Conservation (phyloP, 2,113 vertebrate species). For the Salminus brasiliensis region DNA sequence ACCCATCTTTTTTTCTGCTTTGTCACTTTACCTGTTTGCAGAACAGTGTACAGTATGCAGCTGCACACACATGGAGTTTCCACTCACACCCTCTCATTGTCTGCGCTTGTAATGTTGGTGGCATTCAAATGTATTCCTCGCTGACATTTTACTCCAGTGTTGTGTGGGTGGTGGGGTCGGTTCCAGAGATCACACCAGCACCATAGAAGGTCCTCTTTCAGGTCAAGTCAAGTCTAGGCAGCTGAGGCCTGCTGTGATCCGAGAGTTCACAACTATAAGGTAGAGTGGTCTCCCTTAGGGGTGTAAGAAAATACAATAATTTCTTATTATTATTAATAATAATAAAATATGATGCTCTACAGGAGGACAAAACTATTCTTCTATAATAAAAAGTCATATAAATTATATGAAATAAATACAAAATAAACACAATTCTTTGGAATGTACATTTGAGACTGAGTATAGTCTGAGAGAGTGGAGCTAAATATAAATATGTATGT, state of each 20-base stretch:
- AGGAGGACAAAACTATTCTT: too few relatives aligned
- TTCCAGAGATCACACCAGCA: conserved; percentile 9
- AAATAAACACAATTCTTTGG: too few relatives aligned
- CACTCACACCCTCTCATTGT: not conserved
- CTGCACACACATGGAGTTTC: conserved; percentile 21
- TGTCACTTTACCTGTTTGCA: conserved; percentile 18
- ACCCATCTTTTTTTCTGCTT: conserved; percentile 6
- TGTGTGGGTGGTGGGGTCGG: conserved; percentile 7
- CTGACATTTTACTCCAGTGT: conserved; percentile 7
- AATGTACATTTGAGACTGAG: too few relatives aligned
- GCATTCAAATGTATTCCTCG: conserved; percentile 6
- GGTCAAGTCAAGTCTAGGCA: not conserved
- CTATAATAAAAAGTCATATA: too few relatives aligned
- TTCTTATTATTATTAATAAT: too few relatives aligned
- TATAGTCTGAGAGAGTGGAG: too few relatives aligned
- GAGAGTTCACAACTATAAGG: not conserved
- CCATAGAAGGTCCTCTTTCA: not conserved
- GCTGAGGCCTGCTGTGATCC: not conserved
- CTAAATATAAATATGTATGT: too few relatives aligned
- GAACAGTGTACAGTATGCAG: conserved; percentile 63
- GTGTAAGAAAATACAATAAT: too few relatives aligned
- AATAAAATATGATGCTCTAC: too few relatives aligned
- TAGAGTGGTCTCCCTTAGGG: not conserved
- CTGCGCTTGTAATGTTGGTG: conserved; percentile 15
- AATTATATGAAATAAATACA: too few relatives aligned